Percentiles rank a stretch among this genome's conserved stretches.
Conservation (phyloP, 2,797 vertebrate species). For the Ibycter americanus region DNA sequence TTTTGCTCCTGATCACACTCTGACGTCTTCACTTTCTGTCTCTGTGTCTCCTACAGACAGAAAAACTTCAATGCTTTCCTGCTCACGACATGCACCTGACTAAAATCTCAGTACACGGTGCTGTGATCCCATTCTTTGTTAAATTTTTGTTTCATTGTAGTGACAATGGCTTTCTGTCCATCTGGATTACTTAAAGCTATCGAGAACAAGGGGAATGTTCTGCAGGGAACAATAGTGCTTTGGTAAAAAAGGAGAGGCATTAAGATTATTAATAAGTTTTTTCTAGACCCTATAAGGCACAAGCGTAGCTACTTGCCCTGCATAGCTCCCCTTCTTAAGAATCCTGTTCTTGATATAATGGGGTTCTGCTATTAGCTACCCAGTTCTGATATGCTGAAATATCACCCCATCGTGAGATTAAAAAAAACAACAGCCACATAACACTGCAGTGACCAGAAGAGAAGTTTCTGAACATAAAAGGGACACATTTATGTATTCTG, state of each 20-base stretch:
- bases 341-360: neutral
- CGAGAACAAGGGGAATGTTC: slow-evolving; percentile 28
- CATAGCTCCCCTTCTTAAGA: neutral
- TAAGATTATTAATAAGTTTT: slow-evolving; percentile 14
- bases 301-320: neutral
- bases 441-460: neutral
- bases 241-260: neutral
- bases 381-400: neutral
- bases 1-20: neutral
- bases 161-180: slow-evolving; percentile 1
- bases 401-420: neutral
- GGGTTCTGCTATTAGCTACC: neutral
- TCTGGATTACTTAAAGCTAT: slow-evolving; percentile 17
- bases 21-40: neutral
- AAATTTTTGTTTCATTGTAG: neutral
- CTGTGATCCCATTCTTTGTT: neutral
- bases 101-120: neutral
- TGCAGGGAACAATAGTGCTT: neutral
- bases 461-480: neutral
- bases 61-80: neutral
- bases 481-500: neutral
- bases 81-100: neutral
- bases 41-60: neutral
- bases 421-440: neutral
- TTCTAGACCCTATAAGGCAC: neutral